Evolutionary conservation across 2,797 vertebrate species (phyloP).

Genomic region (Loris lydekkerianus): DNA sequence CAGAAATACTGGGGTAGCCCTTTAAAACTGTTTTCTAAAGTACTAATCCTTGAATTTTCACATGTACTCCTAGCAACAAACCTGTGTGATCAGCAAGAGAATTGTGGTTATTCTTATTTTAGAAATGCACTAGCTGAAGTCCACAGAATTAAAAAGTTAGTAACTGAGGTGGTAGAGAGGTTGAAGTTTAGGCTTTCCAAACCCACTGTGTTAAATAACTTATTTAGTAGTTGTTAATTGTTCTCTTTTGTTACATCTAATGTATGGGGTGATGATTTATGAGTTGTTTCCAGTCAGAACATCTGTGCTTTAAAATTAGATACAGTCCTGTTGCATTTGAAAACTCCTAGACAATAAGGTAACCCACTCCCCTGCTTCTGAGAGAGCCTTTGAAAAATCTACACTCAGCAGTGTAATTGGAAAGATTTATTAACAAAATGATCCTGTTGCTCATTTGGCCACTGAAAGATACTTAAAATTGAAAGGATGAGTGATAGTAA

Average conservation of each 20-base stretch:
- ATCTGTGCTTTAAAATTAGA: conserved; percentile 64
- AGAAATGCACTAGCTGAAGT: conserved; percentile 14
- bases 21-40: conserved; percentile 11
- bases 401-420: conserved; percentile 29
- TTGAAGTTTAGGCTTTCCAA: conserved; percentile 15
- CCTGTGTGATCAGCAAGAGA: neutral
- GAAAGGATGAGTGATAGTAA: conserved; percentile 75
- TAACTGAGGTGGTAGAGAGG: neutral
- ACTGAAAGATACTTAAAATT: conserved; percentile 82
- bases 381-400: conserved; percentile 55
- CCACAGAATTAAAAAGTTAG: conserved; percentile 43
- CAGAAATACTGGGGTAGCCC: neutral
- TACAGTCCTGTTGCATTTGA: conserved; percentile 67
- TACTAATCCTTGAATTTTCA: conserved; percentile 45
- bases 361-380: neutral
- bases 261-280: conserved; percentile 70
- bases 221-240: conserved; percentile 70
- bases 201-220: conserved; percentile 51
- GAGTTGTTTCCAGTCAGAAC: conserved; percentile 50
- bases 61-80: neutral
- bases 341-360: conserved; percentile 37
- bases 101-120: conserved; percentile 27
- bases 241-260: conserved; percentile 64
- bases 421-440: conserved; percentile 84
- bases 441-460: conserved; percentile 84